Percentiles rank a stretch among this genome's conserved stretches.
These are phyloP conservation scores for Pollicipes pollicipes DNA, from an alignment of 1,140 invertebrate species.

Conservation along the genomic window DNA sequence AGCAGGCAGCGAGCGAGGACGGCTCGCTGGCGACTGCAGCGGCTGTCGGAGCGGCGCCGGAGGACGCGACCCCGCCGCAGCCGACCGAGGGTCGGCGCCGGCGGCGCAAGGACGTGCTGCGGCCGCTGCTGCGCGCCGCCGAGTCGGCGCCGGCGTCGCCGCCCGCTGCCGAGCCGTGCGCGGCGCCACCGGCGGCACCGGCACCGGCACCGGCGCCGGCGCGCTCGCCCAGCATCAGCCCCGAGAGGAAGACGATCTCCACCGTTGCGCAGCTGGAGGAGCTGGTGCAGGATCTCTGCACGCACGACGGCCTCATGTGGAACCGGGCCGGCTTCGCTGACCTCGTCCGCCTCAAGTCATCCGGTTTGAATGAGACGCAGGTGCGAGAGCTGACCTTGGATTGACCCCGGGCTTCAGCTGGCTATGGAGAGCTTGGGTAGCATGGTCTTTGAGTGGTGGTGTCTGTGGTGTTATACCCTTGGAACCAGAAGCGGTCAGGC, in stretches of 20 bases:
- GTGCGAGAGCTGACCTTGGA: too few relatives aligned
- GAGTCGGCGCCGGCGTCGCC: background rate
- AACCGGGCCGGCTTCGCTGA: background rate
- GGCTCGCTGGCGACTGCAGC: too few relatives aligned
- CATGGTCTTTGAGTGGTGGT: too few relatives aligned
- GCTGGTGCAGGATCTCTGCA: background rate
- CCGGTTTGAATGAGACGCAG: too few relatives aligned
- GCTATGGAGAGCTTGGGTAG: too few relatives aligned
- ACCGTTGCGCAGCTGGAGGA: background rate
- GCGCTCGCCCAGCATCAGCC: background rate
- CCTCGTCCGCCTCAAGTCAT: too few relatives aligned
- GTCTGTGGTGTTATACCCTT: too few relatives aligned
- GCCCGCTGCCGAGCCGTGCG: too few relatives aligned
- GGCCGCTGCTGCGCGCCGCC: background rate
- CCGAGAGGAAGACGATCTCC: background rate
- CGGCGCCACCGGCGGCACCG: too few relatives aligned
- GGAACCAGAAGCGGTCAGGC: too few relatives aligned
- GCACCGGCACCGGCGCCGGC: background rate
- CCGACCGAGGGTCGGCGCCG: too few relatives aligned
- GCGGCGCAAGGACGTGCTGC: background rate
- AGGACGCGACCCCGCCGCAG: background rate
- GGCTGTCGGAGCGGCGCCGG: background rate
- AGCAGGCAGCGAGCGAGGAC: background rate
- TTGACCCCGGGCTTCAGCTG: too few relatives aligned
- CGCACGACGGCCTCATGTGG: background rate